Conservation (phyloP, 2,888 invertebrate genomes). For the Lithophane ornitopus region DNA sequence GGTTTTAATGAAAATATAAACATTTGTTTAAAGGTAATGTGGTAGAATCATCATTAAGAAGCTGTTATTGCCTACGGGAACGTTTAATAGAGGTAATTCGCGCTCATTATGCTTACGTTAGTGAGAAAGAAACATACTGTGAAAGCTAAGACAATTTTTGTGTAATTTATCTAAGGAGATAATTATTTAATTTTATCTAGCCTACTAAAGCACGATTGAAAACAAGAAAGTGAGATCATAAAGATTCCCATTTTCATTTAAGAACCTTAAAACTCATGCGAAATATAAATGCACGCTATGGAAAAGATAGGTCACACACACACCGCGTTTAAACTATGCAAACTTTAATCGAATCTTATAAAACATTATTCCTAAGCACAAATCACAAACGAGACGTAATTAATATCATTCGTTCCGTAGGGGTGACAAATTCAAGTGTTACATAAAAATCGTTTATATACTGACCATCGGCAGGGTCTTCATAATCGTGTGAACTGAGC, state of each 20-base stretch:
- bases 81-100: neutral
- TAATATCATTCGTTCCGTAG: conserved; percentile 53
- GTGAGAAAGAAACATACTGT: neutral
- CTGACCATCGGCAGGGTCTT: conserved; percentile 56
- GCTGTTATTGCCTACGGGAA: neutral
- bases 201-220: neutral
- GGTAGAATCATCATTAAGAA: conserved; percentile 36
- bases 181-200: neutral
- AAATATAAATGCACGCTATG: neutral
- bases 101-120: neutral
- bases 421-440: conserved; percentile 43
- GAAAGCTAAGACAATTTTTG: neutral
- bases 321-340: neutral
- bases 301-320: neutral
- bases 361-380: conserved; percentile 33
- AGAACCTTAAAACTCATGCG: too few species aligned
- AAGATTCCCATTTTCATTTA: too few species aligned
- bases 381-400: conserved; percentile 51
- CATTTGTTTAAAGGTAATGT: conserved; percentile 39
- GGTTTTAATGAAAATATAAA: conserved; percentile 49
- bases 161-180: neutral
- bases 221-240: too few species aligned
- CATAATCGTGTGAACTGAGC: conserved; percentile 79
- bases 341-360: neutral
- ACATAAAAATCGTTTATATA: conserved; percentile 43